Evolutionary conservation across 2,797 vertebrate species (phyloP).

Genomic region (Pagetopsis macropterus): DNA sequence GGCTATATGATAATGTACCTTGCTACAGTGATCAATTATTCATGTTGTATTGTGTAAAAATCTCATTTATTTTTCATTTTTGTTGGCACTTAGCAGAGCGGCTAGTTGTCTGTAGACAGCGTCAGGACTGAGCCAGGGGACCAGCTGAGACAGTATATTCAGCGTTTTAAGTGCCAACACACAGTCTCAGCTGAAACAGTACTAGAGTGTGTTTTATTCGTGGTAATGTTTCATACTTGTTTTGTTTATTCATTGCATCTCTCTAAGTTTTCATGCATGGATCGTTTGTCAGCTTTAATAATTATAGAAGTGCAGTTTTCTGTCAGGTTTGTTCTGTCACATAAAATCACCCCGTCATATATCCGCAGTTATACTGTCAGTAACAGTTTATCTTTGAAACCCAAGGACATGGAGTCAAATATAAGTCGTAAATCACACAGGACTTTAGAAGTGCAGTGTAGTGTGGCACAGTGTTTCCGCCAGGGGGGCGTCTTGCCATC

Average conservation of each 20-base stretch:
- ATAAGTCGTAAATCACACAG: conserved; percentile 3
- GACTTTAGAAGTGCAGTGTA: background rate
- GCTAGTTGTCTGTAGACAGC: conserved; percentile 35
- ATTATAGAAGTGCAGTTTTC: conserved; percentile 35
- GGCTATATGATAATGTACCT: conserved; percentile 38
- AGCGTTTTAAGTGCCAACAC: conserved; percentile 31
- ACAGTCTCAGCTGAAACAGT: conserved; percentile 25
- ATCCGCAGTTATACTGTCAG: conserved; percentile 6
- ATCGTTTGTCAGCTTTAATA: conserved; percentile 41
- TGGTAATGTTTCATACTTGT: conserved; percentile 8
- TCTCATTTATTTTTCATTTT: conserved; percentile 65
- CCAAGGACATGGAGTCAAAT: conserved; percentile 5
- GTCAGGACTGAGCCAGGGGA: conserved; percentile 9
- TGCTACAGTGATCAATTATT: conserved; percentile 52
- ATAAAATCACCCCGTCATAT: background rate
- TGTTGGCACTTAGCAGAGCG: conserved; percentile 50
- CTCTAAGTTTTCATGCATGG: conserved; percentile 22
- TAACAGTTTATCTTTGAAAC: conserved; percentile 21
- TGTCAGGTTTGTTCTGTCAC: conserved; percentile 10
- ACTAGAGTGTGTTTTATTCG: background rate
- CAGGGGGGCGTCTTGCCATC: too few species aligned
- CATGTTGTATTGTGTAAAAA: conserved; percentile 58
- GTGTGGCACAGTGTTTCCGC: background rate
- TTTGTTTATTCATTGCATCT: conserved; percentile 47
- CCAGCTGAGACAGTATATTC: conserved; percentile 24